Conservation (phyloP, 2,797 vertebrate species). For the Sciaenops ocellatus region DNA sequence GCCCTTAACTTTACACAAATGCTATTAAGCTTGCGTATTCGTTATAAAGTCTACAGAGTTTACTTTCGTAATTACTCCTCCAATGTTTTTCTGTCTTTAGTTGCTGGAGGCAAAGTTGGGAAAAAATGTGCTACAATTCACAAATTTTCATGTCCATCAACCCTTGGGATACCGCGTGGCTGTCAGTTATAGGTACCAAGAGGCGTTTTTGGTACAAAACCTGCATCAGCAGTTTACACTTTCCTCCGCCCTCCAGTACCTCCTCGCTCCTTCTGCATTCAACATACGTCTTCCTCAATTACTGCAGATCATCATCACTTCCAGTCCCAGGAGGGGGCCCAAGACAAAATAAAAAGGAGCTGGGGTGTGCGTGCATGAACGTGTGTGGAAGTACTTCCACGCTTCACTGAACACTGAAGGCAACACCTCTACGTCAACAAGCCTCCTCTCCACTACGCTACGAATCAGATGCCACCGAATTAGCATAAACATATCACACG, state of each 20-base stretch:
- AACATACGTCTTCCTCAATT: slow-evolving; percentile 79
- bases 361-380: slow-evolving; percentile 30
- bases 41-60: background rate
- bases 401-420: slow-evolving; percentile 52
- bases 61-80: slow-evolving; percentile 17
- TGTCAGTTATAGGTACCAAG: slow-evolving; percentile 50
- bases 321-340: slow-evolving; percentile 62
- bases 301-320: slow-evolving; percentile 78
- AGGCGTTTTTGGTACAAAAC: slow-evolving; percentile 54
- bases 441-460: slow-evolving; percentile 16
- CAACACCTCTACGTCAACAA: slow-evolving; percentile 39
- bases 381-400: slow-evolving; percentile 28
- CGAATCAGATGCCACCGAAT: slow-evolving; percentile 47
- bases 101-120: slow-evolving; percentile 1
- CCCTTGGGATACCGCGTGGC: slow-evolving; percentile 20
- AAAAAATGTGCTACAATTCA: slow-evolving; percentile 17
- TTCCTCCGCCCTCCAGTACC: slow-evolving; percentile 41
- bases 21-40: background rate
- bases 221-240: slow-evolving; percentile 75
- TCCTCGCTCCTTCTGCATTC: slow-evolving; percentile 58
- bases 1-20: slow-evolving; percentile 4
- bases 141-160: slow-evolving; percentile 40
- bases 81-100: slow-evolving; percentile 11
- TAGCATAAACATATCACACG: slow-evolving; percentile 64
- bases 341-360: slow-evolving; percentile 64